phyloP scores from a whole-genome alignment of 2,797 vertebrate species.

The Pantherophis vulpinus region DNA sequence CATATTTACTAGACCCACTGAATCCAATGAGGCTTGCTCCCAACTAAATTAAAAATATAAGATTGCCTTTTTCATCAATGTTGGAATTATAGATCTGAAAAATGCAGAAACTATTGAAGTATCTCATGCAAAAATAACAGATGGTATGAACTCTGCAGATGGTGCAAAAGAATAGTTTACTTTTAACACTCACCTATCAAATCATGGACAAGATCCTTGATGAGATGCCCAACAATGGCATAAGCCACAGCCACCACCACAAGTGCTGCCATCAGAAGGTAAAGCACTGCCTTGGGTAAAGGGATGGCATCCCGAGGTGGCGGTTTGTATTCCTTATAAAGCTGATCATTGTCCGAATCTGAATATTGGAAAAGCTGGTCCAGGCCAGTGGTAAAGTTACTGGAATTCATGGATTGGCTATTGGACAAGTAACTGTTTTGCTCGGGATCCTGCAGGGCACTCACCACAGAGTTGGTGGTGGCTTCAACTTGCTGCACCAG shows the following conservation, averaged over 20 bases:
- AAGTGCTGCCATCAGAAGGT: constrained; percentile 86
- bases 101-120: neutral
- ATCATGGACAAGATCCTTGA: constrained; percentile 87
- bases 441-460: constrained; percentile 79
- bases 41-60: neutral
- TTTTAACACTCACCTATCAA: constrained; percentile 77
- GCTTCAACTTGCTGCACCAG: constrained; percentile 78
- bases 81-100: neutral
- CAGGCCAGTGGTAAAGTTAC: constrained; percentile 80
- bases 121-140: neutral
- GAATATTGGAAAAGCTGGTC: constrained; percentile 85
- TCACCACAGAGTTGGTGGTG: constrained; percentile 79
- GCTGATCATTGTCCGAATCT: constrained; percentile 80
- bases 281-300: constrained; percentile 86
- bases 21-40: neutral
- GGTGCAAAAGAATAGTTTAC: neutral
- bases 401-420: constrained; percentile 76
- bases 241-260: constrained; percentile 88
- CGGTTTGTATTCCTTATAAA: constrained; percentile 81
- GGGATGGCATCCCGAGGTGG: constrained; percentile 79
- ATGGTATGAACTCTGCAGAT: neutral
- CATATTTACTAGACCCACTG: neutral
- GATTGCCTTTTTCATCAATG: neutral
- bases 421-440: constrained; percentile 74
- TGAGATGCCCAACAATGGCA: constrained; percentile 86